Percentiles rank a stretch among this genome's conserved stretches.
Evolutionary conservation across 2,888 invertebrate genomes (phyloP).

Genomic region (Harmothoe impar): DNA sequence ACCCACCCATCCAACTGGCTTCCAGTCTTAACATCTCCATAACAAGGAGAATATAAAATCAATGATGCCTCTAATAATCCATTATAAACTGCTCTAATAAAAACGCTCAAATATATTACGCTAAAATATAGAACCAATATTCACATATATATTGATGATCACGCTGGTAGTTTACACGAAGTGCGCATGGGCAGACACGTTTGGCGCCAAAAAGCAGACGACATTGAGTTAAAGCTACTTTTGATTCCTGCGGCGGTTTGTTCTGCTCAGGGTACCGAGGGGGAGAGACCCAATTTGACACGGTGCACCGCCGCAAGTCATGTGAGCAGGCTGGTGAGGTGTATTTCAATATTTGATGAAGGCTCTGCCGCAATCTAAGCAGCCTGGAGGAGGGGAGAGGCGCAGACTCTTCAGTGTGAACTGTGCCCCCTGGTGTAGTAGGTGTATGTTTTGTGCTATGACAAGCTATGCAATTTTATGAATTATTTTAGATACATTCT

Average conservation of each 20-base stretch:
- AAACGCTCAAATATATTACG: not conserved
- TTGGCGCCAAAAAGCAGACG: conserved; percentile 15
- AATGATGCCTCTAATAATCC: not conserved
- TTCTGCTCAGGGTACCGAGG: not conserved
- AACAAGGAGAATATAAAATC: not conserved
- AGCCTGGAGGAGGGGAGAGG: too few species aligned
- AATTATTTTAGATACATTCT: too few species aligned
- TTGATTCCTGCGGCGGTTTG: not conserved
- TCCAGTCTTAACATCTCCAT: not conserved
- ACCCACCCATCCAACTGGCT: not conserved
- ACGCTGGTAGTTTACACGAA: too few species aligned
- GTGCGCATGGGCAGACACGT: not conserved
- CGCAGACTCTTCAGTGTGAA: too few species aligned
- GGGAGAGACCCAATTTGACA: not conserved
- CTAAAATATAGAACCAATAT: not conserved
- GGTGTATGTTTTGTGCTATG: too few species aligned
- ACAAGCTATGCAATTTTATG: too few species aligned
- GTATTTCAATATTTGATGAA: conserved; percentile 25
- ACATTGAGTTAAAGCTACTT: not conserved
- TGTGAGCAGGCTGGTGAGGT: too few species aligned
- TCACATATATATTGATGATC: too few species aligned
- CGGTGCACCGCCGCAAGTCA: not conserved
- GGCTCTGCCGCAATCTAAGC: not conserved
- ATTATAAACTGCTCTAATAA: not conserved
- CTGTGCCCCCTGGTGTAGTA: too few species aligned